Conservation (phyloP, 1,140 invertebrate genomes). For the Heliothis virescens region DNA sequence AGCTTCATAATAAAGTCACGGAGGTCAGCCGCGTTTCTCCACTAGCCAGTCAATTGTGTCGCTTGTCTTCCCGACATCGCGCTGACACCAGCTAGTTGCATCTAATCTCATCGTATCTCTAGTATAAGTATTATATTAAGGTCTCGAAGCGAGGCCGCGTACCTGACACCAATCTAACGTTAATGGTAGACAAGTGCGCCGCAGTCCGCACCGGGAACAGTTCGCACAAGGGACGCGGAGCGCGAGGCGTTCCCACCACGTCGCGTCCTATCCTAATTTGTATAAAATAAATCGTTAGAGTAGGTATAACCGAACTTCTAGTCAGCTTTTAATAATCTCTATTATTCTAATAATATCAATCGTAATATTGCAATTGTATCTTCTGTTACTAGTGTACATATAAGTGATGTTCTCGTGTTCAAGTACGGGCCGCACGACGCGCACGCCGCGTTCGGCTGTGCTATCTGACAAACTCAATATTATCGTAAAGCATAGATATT, state of each 20-base stretch:
- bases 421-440: constrained; percentile 53
- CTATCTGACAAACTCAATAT: constrained; percentile 64
- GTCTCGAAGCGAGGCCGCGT: constrained; percentile 74
- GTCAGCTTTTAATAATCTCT: constrained; percentile 84
- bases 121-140: constrained; percentile 70
- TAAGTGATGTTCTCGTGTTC: constrained; percentile 79
- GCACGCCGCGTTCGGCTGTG: constrained; percentile 27
- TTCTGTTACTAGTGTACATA: constrained; percentile 75
- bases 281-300: constrained; percentile 66
- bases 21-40: constrained; percentile 71
- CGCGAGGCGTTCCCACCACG: constrained; percentile 47
- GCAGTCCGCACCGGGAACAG: constrained; percentile 48
- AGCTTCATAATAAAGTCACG: constrained; percentile 76
- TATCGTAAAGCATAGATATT: constrained; percentile 80
- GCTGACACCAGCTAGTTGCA: constrained; percentile 75
- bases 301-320: constrained; percentile 80
- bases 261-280: constrained; percentile 46
- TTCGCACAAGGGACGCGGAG: constrained; percentile 71
- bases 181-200: constrained; percentile 66
- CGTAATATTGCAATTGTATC: constrained; percentile 71
- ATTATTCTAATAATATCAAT: constrained; percentile 77
- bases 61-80: constrained; percentile 64
- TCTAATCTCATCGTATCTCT: constrained; percentile 67
- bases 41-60: constrained; percentile 80
- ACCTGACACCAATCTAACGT: constrained; percentile 80